Conservation (phyloP, 2,797 vertebrate genomes). For the Trematomus bernacchii region DNA sequence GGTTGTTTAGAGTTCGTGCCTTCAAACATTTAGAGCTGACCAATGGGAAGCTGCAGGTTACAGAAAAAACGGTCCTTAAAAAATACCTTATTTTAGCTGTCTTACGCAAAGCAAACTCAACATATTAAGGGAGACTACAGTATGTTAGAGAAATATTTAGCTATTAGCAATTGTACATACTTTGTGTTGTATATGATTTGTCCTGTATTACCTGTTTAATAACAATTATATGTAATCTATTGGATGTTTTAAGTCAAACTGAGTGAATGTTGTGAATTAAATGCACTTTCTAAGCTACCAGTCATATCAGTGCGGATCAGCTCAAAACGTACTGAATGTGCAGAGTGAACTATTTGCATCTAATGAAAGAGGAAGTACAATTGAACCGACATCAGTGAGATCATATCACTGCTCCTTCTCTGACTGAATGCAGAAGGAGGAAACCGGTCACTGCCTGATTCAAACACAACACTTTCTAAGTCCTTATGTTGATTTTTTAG, state of each 20-base stretch:
- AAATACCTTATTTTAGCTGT: too few species aligned
- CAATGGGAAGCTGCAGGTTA: background rate
- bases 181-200: too few species aligned
- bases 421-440: background rate
- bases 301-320: too few species aligned
- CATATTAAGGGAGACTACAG: too few species aligned
- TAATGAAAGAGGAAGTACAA: slow-evolving; percentile 7
- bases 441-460: background rate
- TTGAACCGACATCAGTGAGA: background rate
- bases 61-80: too few species aligned
- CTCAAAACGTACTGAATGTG: background rate
- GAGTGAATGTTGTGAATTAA: too few species aligned
- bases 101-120: too few species aligned
- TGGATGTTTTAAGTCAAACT: too few species aligned
- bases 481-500: background rate
- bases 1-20: slow-evolving; percentile 3
- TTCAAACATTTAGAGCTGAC: background rate
- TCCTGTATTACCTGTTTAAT: too few species aligned
- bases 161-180: too few species aligned
- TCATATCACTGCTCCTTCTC: background rate
- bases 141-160: background rate
- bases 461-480: background rate
- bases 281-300: too few species aligned
- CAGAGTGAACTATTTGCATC: background rate
- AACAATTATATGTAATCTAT: too few species aligned